These are phyloP conservation scores for Eupsittula cactorum DNA, from an alignment of 2,113 vertebrate genomes.

Conservation along the genomic window DNA sequence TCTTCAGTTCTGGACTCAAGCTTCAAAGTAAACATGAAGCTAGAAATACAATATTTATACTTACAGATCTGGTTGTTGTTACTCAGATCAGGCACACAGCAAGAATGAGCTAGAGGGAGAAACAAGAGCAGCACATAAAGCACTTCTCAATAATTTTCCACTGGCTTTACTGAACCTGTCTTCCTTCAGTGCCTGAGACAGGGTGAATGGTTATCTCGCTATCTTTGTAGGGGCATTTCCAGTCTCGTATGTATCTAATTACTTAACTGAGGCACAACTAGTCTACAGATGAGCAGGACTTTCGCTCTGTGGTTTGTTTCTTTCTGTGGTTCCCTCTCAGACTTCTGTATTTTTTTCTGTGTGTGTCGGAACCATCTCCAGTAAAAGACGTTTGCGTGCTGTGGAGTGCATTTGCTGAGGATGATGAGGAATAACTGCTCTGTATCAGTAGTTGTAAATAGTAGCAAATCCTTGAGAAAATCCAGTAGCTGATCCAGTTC, in stretches of 20 bases:
- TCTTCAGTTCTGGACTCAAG: neutral
- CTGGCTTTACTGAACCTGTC: neutral
- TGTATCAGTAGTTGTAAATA: neutral
- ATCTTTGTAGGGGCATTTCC: neutral
- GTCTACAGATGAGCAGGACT: neutral
- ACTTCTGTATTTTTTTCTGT: neutral
- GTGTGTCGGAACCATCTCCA: neutral
- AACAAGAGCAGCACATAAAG: neutral
- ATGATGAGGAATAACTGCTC: neutral
- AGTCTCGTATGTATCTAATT: neutral
- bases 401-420: neutral
- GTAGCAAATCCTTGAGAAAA: neutral
- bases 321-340: neutral
- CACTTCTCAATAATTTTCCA: neutral
- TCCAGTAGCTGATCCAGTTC: neutral
- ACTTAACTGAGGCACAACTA: neutral
- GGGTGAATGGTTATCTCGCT: neutral
- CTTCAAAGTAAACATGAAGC: conserved; percentile 4
- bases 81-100: neutral
- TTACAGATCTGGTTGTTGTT: neutral
- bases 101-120: neutral
- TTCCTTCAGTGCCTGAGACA: neutral
- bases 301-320: neutral
- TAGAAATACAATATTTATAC: neutral
- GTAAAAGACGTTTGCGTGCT: neutral